Evolutionary conservation across 2,888 invertebrate genomes (phyloP).

Genomic region (Nezara viridula): DNA sequence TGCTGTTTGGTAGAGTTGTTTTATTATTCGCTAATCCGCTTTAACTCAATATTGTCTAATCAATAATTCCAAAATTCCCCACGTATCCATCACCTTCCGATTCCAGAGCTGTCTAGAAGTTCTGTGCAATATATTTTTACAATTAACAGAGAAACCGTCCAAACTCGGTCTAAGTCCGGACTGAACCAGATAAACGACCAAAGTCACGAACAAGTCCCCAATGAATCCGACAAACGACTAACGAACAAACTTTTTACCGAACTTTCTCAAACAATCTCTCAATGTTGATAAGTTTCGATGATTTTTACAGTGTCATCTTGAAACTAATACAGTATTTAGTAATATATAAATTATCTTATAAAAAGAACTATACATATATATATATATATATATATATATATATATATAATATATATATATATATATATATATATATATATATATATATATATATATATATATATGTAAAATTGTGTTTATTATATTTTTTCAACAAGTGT

Average conservation of each 20-base stretch:
- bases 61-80: not conserved
- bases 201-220: slow-evolving; percentile 30
- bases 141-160: not conserved
- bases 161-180: not conserved
- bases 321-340: not conserved
- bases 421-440: no score
- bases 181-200: not conserved
- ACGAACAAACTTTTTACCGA: slow-evolving; percentile 11
- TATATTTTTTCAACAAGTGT: no score
- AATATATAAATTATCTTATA: no score
- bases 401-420: no score
- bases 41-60: not conserved
- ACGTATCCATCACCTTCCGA: not conserved
- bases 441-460: no score
- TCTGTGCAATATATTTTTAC: not conserved
- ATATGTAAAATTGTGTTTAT: no score
- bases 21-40: not conserved
- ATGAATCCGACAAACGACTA: slow-evolving; percentile 18
- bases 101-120: not conserved
- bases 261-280: slow-evolving; percentile 11
- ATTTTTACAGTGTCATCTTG: not conserved
- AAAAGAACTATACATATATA: no score
- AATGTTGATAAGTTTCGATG: slow-evolving; percentile 21
- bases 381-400: no score
- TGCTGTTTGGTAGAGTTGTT: not conserved